phyloP scores from a whole-genome alignment of 2,113 vertebrate species.

The Phodopus roborovskii region DNA sequence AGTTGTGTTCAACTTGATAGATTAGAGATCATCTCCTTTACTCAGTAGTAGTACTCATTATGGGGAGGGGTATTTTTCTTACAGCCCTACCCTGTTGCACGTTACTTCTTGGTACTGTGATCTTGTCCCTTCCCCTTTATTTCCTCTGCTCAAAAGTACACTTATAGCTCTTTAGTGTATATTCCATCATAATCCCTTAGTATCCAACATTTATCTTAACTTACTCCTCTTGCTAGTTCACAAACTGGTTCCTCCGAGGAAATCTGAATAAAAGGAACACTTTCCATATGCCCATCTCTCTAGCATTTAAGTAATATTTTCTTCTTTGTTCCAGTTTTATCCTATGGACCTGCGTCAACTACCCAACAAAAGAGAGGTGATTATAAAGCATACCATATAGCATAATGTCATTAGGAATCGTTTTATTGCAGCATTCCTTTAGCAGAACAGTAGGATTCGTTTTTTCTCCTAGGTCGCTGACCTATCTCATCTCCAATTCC shows the following conservation, averaged over 20 bases:
- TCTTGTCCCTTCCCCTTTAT: not conserved
- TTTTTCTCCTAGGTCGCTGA: no score
- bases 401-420: no score
- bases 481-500: no score
- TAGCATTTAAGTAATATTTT: not conserved
- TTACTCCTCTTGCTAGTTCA: not conserved
- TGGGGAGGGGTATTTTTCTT: not conserved
- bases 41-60: not conserved
- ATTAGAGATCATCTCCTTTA: not conserved
- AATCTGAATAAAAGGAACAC: not conserved
- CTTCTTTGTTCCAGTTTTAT: not conserved
- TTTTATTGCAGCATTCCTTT: no score
- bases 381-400: not conserved
- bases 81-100: not conserved
- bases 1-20: conserved; percentile 41
- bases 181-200: not conserved
- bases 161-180: not conserved
- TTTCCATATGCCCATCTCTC: not conserved
- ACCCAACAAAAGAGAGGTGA: not conserved
- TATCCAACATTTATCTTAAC: conserved; percentile 15
- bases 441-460: no score
- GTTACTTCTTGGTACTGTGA: not conserved
- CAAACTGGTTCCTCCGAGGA: not conserved
- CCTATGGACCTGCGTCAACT: not conserved
- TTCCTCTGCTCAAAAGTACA: not conserved